Evolutionary conservation across 2,797 vertebrate species (phyloP), one percentile per base, ranked within the genome.

Genomic region (Neosilurus hyrtlii): DNA sequence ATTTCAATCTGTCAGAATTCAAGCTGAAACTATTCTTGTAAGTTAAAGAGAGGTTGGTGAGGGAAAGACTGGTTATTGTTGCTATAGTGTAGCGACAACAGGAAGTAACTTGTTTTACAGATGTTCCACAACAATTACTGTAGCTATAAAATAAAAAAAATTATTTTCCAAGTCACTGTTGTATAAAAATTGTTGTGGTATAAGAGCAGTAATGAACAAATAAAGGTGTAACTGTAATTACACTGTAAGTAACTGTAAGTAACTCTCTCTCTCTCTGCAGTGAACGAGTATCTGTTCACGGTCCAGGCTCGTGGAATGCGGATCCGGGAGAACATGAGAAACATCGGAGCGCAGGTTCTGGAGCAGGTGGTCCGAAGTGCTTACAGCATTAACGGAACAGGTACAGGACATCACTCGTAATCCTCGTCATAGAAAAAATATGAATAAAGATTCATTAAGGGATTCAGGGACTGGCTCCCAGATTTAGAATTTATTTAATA

Each of bases 261-360:
- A 14, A 43, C 10, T 35, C 26, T 75, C 0, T 65, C 16, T 79
- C 12, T 70, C 5, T 68, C 86, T 79, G 16, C 94, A 99, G 98
- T 98, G 91, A 99, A 99, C 90, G 97, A 97, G 92, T 99, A 99
- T 94, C 93, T 99, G 93, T 99, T 99, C 94, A 98, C 97, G 98
- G 96, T 97, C 93, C 97, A 99, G 92, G 97, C 97, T 82, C 95
- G 95, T 82, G 96, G 97, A 89, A 97, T 99, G 88, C 94, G 96
- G 91, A 96, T 99, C 90, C 95, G 94, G 82, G 94, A 99, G 90
- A 99, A 98, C 83, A 93, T 99, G 92, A 92, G 93, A 80, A 97
- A 94, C 20, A 99, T 99, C 1, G 97, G 97, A 2, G 96, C 95
- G 56, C 97, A 99, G 93, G 96, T 99, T 82, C 94, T 98, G 0